Evolutionary conservation across 2,888 invertebrate genomes (phyloP).

Genomic region (Papilio elwesi): DNA sequence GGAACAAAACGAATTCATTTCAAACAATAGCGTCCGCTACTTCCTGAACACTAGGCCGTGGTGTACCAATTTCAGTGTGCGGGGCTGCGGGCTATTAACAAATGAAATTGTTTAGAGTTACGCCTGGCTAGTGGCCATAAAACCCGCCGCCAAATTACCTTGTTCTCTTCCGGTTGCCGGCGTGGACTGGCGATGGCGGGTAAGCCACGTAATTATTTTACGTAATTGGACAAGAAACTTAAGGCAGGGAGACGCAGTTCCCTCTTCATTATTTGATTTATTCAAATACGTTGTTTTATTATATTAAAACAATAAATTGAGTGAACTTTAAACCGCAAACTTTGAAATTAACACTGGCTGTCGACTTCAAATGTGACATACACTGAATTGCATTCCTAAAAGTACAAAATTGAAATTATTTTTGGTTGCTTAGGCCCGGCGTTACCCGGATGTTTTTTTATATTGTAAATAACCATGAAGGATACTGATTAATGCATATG

Average conservation of each 20-base stretch:
- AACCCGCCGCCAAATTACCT: slow-evolving; percentile 38
- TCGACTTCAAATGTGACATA: too few relatives aligned
- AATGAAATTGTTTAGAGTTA: slow-evolving; percentile 36
- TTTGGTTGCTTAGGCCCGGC: neutral
- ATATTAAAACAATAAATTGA: neutral
- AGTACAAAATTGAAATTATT: neutral
- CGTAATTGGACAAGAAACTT: slow-evolving; percentile 37
- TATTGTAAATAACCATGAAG: neutral
- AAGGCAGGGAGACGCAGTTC: neutral
- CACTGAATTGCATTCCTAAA: too few relatives aligned
- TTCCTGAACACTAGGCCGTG: slow-evolving; percentile 12
- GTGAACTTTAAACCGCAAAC: neutral
- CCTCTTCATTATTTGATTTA: neutral
- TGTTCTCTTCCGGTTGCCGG: slow-evolving; percentile 35
- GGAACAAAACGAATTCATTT: neutral
- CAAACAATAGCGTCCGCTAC: slow-evolving; percentile 7
- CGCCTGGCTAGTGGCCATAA: slow-evolving; percentile 33
- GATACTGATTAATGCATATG: neutral
- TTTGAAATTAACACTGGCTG: too few relatives aligned
- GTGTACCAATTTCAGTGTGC: slow-evolving; percentile 30
- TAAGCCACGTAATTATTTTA: slow-evolving; percentile 32
- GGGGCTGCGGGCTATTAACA: slow-evolving; percentile 29
- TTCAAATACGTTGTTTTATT: neutral
- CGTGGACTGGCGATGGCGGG: slow-evolving; percentile 6
- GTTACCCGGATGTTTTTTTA: neutral